phyloP scores from a whole-genome alignment of 30 jellyfish, hydroid and myxozoan genomes.

The Aurelia aurita complex sp. Pacific region DNA sequence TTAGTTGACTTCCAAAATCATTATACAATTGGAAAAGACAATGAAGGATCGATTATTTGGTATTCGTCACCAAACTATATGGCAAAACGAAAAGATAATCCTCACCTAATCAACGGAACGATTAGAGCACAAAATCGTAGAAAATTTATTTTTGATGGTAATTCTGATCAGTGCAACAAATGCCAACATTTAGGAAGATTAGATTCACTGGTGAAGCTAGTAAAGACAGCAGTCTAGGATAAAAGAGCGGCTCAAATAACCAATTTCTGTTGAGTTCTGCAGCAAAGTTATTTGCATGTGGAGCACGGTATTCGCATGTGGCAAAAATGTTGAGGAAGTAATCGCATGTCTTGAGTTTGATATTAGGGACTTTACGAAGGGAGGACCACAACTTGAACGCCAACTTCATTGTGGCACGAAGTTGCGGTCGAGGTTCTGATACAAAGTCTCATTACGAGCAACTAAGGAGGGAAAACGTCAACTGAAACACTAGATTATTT shows the following conservation, averaged over 20 bases:
- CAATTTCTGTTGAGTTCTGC: neutral
- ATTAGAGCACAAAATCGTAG: slow-evolving; percentile 34
- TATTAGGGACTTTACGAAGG: too few relatives aligned
- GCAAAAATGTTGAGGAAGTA: too few relatives aligned
- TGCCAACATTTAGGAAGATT: neutral
- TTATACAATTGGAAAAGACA: slow-evolving; percentile 19
- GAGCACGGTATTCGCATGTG: too few relatives aligned
- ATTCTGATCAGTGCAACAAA: neutral
- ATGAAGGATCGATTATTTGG: slow-evolving; percentile 13
- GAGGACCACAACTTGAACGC: too few relatives aligned
- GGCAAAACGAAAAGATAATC: slow-evolving; percentile 16
- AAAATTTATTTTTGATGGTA: neutral
- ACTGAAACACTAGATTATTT: too few relatives aligned
- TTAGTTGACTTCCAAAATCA: slow-evolving; percentile 13
- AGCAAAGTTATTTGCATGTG: too few relatives aligned
- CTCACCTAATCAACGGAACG: slow-evolving; percentile 17
- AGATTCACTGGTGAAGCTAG: slow-evolving; percentile 9
- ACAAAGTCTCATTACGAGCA: too few relatives aligned
- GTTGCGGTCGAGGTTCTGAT: too few relatives aligned
- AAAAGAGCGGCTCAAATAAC: too few relatives aligned
- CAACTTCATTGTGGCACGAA: too few relatives aligned
- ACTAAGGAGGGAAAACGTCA: too few relatives aligned
- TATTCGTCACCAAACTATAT: slow-evolving; percentile 18
- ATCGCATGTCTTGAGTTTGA: too few relatives aligned
- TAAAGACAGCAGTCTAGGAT: neutral